Evolutionary conservation across 2,888 invertebrate species (phyloP), one percentile per base, ranked within the genome.

Genomic region (Vesta saturnalis): DNA sequence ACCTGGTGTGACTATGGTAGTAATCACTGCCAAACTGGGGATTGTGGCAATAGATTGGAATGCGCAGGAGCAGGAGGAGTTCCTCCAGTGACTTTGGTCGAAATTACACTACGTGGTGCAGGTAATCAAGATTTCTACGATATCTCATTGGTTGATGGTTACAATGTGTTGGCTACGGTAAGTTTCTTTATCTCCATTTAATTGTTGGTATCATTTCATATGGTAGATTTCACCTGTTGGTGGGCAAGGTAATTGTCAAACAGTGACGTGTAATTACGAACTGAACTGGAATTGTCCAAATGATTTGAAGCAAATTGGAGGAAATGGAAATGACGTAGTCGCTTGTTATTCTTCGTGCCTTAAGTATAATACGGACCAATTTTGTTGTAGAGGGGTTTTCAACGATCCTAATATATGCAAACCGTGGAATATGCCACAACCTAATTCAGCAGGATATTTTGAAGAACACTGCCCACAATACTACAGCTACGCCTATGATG

Each of bases 401-500:
- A 77, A 78, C n/a, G 79, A 72, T 2, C 85, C 86, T 0, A 77
- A 83, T 52, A 85, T 82, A 2, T 87, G 87, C 75, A 78, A 80
- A 39, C 69, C 74, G 12, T 4, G 15, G 8, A 74, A 79, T 65
- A 82, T 83, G 83, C 78, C 81, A 0, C 71, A 75, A 39, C 72
- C 84, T 64, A 86, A 85, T 72, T 83, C 86, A 0, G 66, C 47
- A 62, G 12, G 74, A 5, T 81, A 80, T 61, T 86, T 87, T 79
- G 87, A 87, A 74, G 67, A 75, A 0, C 78, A 81, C 8, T 87
- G 87, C 73, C 87, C 87, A 1, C 83, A 85, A 63, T 87, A 86
- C 8, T 87, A 87, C 79, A 85, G 85, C 65, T 87, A 87, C 72
- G 86, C 86, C 14, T 87, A 86, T 72, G 87, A 87, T 77, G 86